phyloP scores from a whole-genome alignment of 2,113 vertebrate species.

The Rhabdornis inornatus region DNA sequence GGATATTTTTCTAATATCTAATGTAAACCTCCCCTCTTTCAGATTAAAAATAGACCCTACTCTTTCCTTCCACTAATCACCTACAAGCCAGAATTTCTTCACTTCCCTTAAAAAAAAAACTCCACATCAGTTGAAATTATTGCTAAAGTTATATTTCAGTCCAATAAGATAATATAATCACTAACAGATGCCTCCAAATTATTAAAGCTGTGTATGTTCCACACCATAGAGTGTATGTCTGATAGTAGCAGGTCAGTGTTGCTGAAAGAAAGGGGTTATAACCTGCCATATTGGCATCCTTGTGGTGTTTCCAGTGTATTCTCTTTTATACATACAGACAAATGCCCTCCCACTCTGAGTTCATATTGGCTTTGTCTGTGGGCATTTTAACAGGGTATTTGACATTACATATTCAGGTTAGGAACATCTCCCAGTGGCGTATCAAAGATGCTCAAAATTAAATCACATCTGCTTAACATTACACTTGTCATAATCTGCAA shows the following conservation, averaged over 20 bases:
- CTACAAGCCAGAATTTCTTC: not conserved
- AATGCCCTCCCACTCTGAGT: not conserved
- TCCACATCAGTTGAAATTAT: not conserved
- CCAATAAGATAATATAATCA: not conserved
- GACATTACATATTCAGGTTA: not conserved
- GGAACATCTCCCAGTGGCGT: not conserved
- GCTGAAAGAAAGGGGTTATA: conserved; percentile 14
- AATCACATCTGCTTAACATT: conserved; percentile 31
- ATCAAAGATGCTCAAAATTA: conserved; percentile 33
- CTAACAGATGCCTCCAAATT: not conserved
- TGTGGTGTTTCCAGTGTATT: not conserved
- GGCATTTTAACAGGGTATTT: not conserved
- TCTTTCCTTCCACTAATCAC: not conserved
- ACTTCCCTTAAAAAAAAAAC: not conserved
- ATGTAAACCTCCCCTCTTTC: not conserved
- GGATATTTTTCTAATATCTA: no score
- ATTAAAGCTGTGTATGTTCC: not conserved
- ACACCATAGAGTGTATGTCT: not conserved
- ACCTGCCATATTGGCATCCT: not conserved
- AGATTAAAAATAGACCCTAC: not conserved
- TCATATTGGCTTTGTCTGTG: not conserved
- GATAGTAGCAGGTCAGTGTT: not conserved
- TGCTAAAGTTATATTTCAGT: not conserved
- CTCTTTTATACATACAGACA: not conserved
- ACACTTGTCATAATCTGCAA: not conserved